Base-by-base conservation (phyloP, 1,140 invertebrate genomes). In the Contarinia nasturtii region DNA sequence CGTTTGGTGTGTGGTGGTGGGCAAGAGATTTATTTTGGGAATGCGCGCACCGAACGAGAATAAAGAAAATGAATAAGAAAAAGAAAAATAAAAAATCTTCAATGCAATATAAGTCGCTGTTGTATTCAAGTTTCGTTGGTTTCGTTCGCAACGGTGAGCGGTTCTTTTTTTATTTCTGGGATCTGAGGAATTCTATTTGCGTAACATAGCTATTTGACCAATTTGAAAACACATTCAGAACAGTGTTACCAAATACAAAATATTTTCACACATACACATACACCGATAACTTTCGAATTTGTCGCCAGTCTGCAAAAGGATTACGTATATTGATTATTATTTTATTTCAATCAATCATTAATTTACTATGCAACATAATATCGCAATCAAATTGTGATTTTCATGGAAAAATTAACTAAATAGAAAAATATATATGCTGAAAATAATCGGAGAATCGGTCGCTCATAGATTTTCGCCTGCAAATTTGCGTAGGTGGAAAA, bases 191-290 rank as follows among this genome's bases (percentile, higher is more conserved):
- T 27, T 44, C 43, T 44, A 44, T 44, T 44, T 44, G 43, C 43
- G 43, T 44, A 44, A 33, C 43, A 22, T 33, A 43, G 41, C 41
- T 43, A 43, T 15, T n/a, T 40, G 37, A 40, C n/a, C 41, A 43
- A n/a, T 18, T 43, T 14, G 15, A n/a, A 38, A 14, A 38, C 12
- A n/a, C 15, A 38, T 38, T 38, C 36, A 38, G 15, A 38, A 14
- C 15, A 12, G 15, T 38, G 36, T n/a, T 17, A 38, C 15, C 5
- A 14, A 38, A n/a, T n/a, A 38, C 12, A 12, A 38, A 17, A 38
- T n/a, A 3, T 38, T 38, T 17, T 38, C 36, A n/a, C 36, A n/a
- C 12, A n/a, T 3, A n/a, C 12, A 38, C 12, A 38, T 5, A 38
- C 12, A 38, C 12, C 12, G 36, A 38, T n/a, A 7, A 14, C 2